Conservation (phyloP, 2,888 invertebrate species). For the Cremastinae sp. region DNA sequence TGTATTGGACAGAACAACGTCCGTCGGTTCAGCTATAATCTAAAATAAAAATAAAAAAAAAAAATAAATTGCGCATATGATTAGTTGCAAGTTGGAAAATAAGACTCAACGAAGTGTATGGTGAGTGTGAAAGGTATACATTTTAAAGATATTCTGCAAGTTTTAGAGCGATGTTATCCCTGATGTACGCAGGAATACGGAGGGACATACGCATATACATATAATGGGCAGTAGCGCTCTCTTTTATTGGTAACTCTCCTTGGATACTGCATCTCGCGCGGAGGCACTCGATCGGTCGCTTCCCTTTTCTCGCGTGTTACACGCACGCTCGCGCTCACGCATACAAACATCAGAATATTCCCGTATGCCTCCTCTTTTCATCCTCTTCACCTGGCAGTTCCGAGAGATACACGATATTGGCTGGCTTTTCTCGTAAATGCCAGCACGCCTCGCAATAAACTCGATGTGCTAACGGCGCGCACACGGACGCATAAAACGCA, state of each 20-base stretch:
- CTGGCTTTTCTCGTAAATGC: constrained; percentile 54
- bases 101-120: too few relatives aligned
- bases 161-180: too few relatives aligned
- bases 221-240: neutral
- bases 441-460: constrained; percentile 53
- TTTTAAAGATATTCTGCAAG: too few relatives aligned
- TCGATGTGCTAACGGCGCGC: constrained; percentile 35
- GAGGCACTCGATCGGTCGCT: constrained; percentile 23
- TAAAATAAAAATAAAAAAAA: too few relatives aligned
- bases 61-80: too few relatives aligned
- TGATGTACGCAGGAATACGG: too few relatives aligned
- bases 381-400: constrained; percentile 50
- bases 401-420: constrained; percentile 51
- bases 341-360: constrained; percentile 4
- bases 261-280: constrained; percentile 20
- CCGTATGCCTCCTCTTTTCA: constrained; percentile 31
- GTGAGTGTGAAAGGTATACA: too few relatives aligned
- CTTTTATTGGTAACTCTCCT: constrained; percentile 31
- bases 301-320: constrained; percentile 22
- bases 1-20: too few relatives aligned
- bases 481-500: too few relatives aligned
- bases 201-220: too few relatives aligned
- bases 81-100: too few relatives aligned
- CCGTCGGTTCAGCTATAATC: too few relatives aligned
- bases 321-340: constrained; percentile 17